Evolutionary conservation across 2,113 vertebrate genomes (phyloP).

Genomic region (Oreamnos americanus): DNA sequence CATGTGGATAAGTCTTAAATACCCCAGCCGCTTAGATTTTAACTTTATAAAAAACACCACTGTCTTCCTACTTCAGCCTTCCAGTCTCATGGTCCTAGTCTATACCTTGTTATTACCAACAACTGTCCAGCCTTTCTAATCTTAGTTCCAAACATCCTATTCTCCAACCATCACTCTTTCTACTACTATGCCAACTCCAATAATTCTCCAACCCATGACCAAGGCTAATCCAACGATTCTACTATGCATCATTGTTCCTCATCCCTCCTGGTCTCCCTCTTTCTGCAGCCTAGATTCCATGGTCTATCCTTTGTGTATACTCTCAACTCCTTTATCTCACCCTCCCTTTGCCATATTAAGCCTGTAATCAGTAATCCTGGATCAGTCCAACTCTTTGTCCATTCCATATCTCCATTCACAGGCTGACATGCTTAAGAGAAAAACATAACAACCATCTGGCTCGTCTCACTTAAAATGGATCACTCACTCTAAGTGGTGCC

Average conservation of each 20-base stretch:
- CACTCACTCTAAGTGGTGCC: background rate
- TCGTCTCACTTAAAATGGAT: background rate
- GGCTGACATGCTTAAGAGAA: background rate
- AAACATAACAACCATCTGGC: background rate
- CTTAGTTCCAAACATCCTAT: background rate
- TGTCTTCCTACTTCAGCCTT: background rate
- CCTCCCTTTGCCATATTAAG: background rate
- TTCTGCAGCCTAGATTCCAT: background rate
- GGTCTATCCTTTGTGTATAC: background rate
- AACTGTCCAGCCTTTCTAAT: background rate
- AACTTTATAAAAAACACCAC: background rate
- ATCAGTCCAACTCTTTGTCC: background rate
- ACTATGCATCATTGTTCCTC: background rate
- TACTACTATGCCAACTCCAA: background rate
- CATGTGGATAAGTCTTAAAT: background rate
- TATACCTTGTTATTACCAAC: background rate
- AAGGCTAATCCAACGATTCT: background rate
- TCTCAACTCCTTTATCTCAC: background rate
- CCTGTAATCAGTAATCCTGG: background rate
- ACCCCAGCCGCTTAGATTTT: background rate
- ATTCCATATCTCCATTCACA: background rate
- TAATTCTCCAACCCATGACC: background rate
- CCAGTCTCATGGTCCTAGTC: background rate
- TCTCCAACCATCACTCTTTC: background rate
- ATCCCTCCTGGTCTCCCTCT: background rate